Base-by-base conservation (phyloP, 1,140 invertebrate species). In the Platyscapa corneri region DNA sequence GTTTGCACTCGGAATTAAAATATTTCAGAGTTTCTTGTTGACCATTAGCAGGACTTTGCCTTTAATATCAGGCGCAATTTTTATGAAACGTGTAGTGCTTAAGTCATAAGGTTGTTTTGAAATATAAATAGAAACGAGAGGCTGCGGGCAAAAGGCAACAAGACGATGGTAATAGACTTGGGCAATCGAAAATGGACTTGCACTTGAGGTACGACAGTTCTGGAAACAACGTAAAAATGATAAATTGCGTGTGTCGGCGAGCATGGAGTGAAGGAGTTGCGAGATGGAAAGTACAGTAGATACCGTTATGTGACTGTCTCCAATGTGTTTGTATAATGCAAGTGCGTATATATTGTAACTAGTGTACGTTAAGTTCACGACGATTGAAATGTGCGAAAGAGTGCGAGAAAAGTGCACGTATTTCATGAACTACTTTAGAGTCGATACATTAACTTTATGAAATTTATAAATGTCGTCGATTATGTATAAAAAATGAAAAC, bases 131-230 rank as follows among this genome's bases (percentile, higher is more conserved):
- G 6, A 60, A 60, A 60, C 56, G 56, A 60, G 0, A 14, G n/a
- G n/a, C n/a, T n/a, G 56, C 3, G 12, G 0, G n/a, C 23, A 67
- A 32, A 67, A 34, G 64, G 32, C 14, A 34, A 67, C 1, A 67
- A 0, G 32, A 34, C 16, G 32, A 67, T 16, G 12, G 30, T 16
- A 34, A 67, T 67, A 18, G 6, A 30, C 6, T 67, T 34, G 12
- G n/a, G 64, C 32, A 67, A 67, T 67, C 64, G 64, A 67, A 67
- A 67, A 30, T 67, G 30, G n/a, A 32, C n/a, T 67, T 67, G n/a
- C 64, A 34, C n/a, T 67, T 67, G 64, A 67, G 64, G 12, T 32
- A 14, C 16, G 32, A 67, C 32, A 16, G 64, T 34, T 67, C n/a
- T 67, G 32, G 30, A 67, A 67, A 34, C 30, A 30, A 34, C 16